Percentiles rank a stretch among this genome's conserved stretches.
phyloP scores from a whole-genome alignment of 2,888 invertebrate genomes.

The Agonopterix heracliana region DNA sequence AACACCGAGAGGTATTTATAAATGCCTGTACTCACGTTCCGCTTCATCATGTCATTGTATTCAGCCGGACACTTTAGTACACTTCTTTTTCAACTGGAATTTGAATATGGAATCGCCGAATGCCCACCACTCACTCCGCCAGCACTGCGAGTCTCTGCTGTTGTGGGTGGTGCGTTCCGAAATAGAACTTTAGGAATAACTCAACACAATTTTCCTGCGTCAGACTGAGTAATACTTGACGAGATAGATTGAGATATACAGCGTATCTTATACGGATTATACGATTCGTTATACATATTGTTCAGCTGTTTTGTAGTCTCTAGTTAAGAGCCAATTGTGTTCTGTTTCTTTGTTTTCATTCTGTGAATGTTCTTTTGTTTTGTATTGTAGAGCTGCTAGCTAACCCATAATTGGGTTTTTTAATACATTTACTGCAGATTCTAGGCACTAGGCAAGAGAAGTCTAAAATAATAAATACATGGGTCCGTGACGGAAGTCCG shows the following conservation, averaged over 20 bases:
- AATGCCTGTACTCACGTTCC: constrained; percentile 66
- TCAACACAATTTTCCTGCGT: constrained; percentile 64
- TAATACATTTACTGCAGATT: too few relatives aligned
- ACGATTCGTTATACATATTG: too few relatives aligned
- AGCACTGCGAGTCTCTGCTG: constrained; percentile 49
- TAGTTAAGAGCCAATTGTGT: too few relatives aligned
- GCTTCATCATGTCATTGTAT: constrained; percentile 58
- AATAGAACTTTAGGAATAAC: constrained; percentile 75
- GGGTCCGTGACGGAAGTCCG: too few relatives aligned
- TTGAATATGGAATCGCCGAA: constrained; percentile 20
- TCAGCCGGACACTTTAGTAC: constrained; percentile 8
- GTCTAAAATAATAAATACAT: too few relatives aligned
- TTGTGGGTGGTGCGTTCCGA: constrained; percentile 59
- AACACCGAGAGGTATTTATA: not conserved
- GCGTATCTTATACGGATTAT: not conserved
- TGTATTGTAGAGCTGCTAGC: constrained; percentile 8
- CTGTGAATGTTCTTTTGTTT: constrained; percentile 1
- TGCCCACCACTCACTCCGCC: constrained; percentile 44
- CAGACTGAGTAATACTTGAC: constrained; percentile 48
- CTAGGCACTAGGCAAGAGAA: too few relatives aligned
- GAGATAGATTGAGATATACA: constrained; percentile 17
- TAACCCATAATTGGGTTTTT: too few relatives aligned
- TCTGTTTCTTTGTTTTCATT: too few relatives aligned
- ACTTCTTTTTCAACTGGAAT: not conserved
- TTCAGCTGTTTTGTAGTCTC: too few relatives aligned